phyloP scores from a whole-genome alignment of 2,888 invertebrate genomes.

The Drosophila nr. fundita region DNA sequence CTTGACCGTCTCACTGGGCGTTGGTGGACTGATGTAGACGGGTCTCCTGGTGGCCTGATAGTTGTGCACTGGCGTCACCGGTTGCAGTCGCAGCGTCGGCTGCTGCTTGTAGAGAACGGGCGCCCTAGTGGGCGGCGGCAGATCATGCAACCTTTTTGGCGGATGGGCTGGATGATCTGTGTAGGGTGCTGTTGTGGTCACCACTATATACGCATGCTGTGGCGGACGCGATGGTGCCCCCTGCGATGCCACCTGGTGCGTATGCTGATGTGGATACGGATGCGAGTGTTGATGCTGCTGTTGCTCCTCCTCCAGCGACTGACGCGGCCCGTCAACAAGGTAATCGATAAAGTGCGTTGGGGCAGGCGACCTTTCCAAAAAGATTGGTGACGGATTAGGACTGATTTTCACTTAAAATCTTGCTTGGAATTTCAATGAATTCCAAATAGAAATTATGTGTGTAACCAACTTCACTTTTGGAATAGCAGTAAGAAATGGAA shows the following conservation, averaged over 20 bases:
- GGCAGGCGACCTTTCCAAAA: slow-evolving; percentile 46
- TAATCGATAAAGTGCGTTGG: slow-evolving; percentile 79
- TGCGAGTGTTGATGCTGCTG: slow-evolving; percentile 57
- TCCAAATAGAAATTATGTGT: not conserved
- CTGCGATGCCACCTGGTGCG: slow-evolving; percentile 56
- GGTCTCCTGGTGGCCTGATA: slow-evolving; percentile 62
- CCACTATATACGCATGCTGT: slow-evolving; percentile 73
- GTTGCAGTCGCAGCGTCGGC: slow-evolving; percentile 79
- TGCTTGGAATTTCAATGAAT: not conserved
- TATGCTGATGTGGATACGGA: slow-evolving; percentile 55
- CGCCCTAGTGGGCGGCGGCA: slow-evolving; percentile 72
- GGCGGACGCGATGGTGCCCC: slow-evolving; percentile 45
- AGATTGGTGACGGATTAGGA: not conserved
- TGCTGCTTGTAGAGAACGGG: slow-evolving; percentile 73
- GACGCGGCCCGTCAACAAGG: slow-evolving; percentile 82
- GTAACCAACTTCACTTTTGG: not conserved
- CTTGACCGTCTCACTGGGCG: slow-evolving; percentile 59
- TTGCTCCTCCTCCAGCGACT: slow-evolving; percentile 82
- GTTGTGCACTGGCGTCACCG: slow-evolving; percentile 64
- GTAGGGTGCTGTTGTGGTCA: slow-evolving; percentile 77
- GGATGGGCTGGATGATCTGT: slow-evolving; percentile 42
- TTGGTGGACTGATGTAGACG: slow-evolving; percentile 51
- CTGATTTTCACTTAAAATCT: not conserved
- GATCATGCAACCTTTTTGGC: slow-evolving; percentile 38
- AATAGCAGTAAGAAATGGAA: too few species aligned